Evolutionary conservation across 2,113 vertebrate genomes (phyloP).

Genomic region (Lethenteron reissneri): DNA sequence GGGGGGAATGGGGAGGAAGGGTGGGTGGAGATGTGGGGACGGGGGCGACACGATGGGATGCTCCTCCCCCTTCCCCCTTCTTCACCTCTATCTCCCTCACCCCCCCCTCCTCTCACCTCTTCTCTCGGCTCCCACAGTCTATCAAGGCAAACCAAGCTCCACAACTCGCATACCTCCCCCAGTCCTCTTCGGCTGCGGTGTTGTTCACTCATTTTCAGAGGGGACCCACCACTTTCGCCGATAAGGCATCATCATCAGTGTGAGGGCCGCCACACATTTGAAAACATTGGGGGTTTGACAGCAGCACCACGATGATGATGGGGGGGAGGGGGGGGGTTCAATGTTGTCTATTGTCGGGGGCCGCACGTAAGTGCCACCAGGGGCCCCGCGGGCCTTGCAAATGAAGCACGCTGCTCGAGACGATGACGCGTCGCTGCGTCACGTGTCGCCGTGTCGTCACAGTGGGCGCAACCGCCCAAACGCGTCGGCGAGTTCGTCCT

Average conservation of each 20-base stretch:
- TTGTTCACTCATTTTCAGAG: background rate
- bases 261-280: background rate
- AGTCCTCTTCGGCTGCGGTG: background rate
- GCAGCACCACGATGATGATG: background rate
- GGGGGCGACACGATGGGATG: background rate
- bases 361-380: too few species aligned
- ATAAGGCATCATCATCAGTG: background rate
- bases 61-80: background rate
- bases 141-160: background rate
- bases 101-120: background rate
- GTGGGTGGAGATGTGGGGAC: too few species aligned
- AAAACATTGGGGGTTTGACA: background rate
- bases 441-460: too few species aligned
- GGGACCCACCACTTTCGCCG: background rate
- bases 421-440: too few species aligned
- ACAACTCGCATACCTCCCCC: background rate
- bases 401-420: too few species aligned
- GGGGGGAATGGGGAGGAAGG: too few species aligned
- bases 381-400: too few species aligned
- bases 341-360: too few species aligned
- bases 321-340: background rate
- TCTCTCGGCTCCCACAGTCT: background rate
- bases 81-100: background rate
- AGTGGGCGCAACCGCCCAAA: background rate
- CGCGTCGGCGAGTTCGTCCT: background rate